Conservation (phyloP, 2,113 vertebrate genomes). For the Ophthalmolycus amberensis region DNA sequence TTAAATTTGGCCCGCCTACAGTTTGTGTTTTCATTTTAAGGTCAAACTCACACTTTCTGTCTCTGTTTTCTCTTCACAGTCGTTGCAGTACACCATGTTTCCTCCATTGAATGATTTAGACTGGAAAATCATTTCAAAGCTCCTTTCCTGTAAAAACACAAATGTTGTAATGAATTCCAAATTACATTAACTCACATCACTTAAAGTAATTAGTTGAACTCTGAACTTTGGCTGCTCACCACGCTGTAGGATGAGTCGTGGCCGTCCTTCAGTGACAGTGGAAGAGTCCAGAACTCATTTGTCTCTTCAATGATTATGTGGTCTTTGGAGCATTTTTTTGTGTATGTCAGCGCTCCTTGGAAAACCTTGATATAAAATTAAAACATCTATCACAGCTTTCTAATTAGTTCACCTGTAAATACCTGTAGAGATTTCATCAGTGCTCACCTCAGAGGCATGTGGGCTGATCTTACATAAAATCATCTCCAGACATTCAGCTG, state of each 20-base stretch:
- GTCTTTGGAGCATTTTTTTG: background rate
- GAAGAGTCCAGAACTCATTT: constrained; percentile 37
- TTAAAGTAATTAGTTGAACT: background rate
- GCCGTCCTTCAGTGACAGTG: too few relatives aligned
- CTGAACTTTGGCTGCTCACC: constrained; percentile 14
- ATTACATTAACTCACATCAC: too few relatives aligned
- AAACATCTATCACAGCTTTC: fast-evolving
- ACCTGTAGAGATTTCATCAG: fast-evolving
- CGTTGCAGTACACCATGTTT: too few relatives aligned
- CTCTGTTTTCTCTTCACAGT: too few relatives aligned
- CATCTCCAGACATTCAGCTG: constrained; percentile 66
- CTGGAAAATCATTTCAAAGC: constrained; percentile 28
- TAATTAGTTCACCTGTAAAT: fast-evolving
- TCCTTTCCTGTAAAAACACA: constrained; percentile 26
- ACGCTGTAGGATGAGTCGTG: constrained; percentile 2
- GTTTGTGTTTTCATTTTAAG: too few relatives aligned
- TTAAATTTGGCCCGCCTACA: too few relatives aligned
- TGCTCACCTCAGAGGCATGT: background rate
- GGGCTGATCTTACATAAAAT: constrained; percentile 44
- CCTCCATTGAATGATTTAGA: too few relatives aligned
- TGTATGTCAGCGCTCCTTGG: background rate
- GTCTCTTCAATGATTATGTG: constrained; percentile 48
- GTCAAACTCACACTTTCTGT: too few relatives aligned
- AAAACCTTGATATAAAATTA: constrained; percentile 21
- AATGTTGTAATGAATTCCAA: background rate